phyloP scores from a whole-genome alignment of 2,888 invertebrate genomes.

The Beris morrisii region DNA sequence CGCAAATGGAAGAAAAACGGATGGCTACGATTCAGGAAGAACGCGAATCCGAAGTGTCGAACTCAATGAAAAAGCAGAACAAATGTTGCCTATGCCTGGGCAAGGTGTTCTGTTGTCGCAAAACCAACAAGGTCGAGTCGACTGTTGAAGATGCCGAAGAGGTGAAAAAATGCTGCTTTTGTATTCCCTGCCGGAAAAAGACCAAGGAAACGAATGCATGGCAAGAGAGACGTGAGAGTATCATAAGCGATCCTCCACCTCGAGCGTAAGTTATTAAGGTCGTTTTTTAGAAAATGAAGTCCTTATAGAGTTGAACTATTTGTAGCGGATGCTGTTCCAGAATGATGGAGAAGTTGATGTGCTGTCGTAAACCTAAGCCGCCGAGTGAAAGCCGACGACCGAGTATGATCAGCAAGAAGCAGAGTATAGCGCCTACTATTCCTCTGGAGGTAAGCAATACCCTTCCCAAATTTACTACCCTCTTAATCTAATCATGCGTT shows the following conservation, averaged over 20 bases:
- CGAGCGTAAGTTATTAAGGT: slow-evolving; percentile 39
- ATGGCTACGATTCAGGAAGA: slow-evolving; percentile 43
- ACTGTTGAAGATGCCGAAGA: slow-evolving; percentile 46
- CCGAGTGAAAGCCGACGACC: slow-evolving; percentile 61
- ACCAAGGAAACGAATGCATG: slow-evolving; percentile 48
- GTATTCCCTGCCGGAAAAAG: slow-evolving; percentile 53
- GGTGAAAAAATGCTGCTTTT: slow-evolving; percentile 53
- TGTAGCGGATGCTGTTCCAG: slow-evolving; percentile 52
- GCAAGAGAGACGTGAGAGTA: slow-evolving; percentile 62
- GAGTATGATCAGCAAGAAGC: slow-evolving; percentile 68
- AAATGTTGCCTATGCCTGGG: slow-evolving; percentile 52
- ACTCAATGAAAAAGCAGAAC: slow-evolving; percentile 42
- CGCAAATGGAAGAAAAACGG: slow-evolving; percentile 36
- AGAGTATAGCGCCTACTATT: slow-evolving; percentile 66
- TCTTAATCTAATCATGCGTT: slow-evolving; percentile 36
- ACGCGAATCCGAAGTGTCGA: slow-evolving; percentile 34
- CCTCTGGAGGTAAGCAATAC: slow-evolving; percentile 61
- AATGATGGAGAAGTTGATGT: slow-evolving; percentile 48
- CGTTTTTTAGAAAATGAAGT: background rate
- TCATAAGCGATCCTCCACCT: slow-evolving; percentile 58
- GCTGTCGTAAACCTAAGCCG: slow-evolving; percentile 58
- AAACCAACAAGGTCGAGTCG: slow-evolving; percentile 55
- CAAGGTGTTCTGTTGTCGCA: slow-evolving; percentile 55
- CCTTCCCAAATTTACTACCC: background rate
- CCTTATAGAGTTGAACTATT: slow-evolving; percentile 7